These are phyloP conservation scores for Esperia sulphurella DNA, from an alignment of 2,888 invertebrate species.

Conservation along the genomic window DNA sequence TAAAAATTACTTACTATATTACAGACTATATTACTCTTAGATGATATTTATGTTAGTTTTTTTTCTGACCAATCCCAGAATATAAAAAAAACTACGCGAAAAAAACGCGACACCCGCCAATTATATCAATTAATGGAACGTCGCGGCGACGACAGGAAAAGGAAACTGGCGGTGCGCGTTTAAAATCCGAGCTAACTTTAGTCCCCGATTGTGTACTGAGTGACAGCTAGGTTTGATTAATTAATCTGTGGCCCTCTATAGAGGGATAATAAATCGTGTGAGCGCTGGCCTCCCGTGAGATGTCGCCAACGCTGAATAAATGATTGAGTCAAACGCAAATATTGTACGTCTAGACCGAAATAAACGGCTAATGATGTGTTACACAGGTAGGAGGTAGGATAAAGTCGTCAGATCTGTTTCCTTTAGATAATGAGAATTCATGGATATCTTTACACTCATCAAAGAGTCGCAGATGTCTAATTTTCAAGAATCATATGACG, in stretches of 20 bases:
- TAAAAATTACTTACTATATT: too few species aligned
- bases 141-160: slow-evolving; percentile 71
- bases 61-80: too few species aligned
- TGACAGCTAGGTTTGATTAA: slow-evolving; percentile 76
- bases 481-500: background rate
- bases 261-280: slow-evolving; percentile 73
- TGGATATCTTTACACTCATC: slow-evolving; percentile 11
- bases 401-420: slow-evolving; percentile 67
- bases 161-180: slow-evolving; percentile 49
- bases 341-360: slow-evolving; percentile 67
- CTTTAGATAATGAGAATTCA: slow-evolving; percentile 62
- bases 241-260: slow-evolving; percentile 67
- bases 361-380: slow-evolving; percentile 72
- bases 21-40: too few species aligned
- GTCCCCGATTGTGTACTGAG: slow-evolving; percentile 54
- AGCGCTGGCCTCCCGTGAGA: slow-evolving; percentile 67
- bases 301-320: slow-evolving; percentile 68
- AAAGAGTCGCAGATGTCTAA: background rate
- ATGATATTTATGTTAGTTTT: too few species aligned
- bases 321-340: slow-evolving; percentile 68
- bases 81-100: slow-evolving; percentile 11
- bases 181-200: slow-evolving; percentile 53
- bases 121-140: slow-evolving; percentile 75
- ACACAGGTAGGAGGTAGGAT: slow-evolving; percentile 60
- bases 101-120: slow-evolving; percentile 65